Base-by-base conservation (phyloP, 2,797 vertebrate genomes). In the Sandelia bainsii region DNA sequence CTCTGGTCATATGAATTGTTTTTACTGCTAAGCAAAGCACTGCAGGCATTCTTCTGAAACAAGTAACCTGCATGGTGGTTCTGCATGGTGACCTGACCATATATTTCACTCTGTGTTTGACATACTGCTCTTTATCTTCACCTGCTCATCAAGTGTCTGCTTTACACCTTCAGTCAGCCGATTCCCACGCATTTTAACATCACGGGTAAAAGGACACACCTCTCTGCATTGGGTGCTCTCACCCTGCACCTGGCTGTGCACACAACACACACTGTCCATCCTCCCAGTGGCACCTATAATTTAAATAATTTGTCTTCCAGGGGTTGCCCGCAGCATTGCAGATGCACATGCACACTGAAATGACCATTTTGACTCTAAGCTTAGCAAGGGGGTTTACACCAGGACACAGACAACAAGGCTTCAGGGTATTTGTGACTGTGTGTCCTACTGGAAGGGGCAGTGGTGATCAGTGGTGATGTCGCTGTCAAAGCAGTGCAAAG, bases 121-220 rank as follows among this genome's bases (percentile, higher is more conserved):
- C 61, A 61, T 12, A 8, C 58, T 51, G 77, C 61, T 60, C 57
- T 65, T 70, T 62, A 60, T 72, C 74, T 75, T 75, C 51, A 75
- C 69, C 61, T 65, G 27, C 19, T 53, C 50, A 40, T 6, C 22
- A 68, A 45, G 73, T 23, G 6, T 62, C 52, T 61, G 57, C 64
- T 72, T 56, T 57, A 37, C 48, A 58, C 23, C 66, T 53, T 54
- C 72, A 75, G 54, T 53, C 61, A 60, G 29, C 63, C 65, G 29
- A 32, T 32, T 8, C 37, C 22, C 32, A 60, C 37, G 45, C 45
- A 63, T 34, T 53, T 79, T 45, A 19, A 45, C 34, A 46, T 29
- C 25, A 23, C 23, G 6, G 7, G 53, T 25, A 22, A 57, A 64
- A 34, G 32, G 20, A 34, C 13, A 10, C 27, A 42, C 10, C 39